These are phyloP conservation scores for Lithodes maja DNA, from an alignment of 2,888 invertebrate genomes.

Conservation along the genomic window DNA sequence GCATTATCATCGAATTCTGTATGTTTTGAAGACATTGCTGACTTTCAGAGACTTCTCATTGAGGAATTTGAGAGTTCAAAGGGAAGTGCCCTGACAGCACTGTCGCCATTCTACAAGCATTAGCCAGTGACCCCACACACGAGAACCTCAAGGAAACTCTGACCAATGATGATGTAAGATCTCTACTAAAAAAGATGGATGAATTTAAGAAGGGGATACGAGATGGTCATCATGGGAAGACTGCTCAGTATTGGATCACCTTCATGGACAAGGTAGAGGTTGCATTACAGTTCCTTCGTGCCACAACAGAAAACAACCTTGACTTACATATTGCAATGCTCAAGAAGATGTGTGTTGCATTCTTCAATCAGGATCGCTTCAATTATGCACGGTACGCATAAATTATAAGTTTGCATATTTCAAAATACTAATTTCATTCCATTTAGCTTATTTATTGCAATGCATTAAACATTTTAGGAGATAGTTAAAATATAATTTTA, in stretches of 20 bases:
- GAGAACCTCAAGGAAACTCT: conserved; percentile 10
- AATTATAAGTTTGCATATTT: no score
- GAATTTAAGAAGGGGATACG: not conserved
- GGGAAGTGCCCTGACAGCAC: conserved; percentile 9
- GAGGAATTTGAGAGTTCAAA: not conserved
- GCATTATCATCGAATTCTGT: conserved; percentile 17
- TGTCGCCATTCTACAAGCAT: conserved; percentile 14
- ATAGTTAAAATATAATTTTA: no score
- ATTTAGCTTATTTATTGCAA: no score
- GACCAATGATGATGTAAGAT: not conserved
- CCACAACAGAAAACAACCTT: conserved; percentile 12
- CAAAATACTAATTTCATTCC: no score
- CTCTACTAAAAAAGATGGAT: not conserved
- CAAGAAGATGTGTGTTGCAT: not conserved
- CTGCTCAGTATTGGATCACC: not conserved
- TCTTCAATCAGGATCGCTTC: not conserved
- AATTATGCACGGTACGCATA: not conserved
- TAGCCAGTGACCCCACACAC: conserved; percentile 7
- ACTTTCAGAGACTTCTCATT: conserved; percentile 7
- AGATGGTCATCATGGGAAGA: conserved; percentile 9
- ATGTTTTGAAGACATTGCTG: conserved; percentile 22
- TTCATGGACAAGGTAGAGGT: conserved; percentile 28
- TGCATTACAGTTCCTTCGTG: not conserved
- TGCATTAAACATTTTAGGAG: no score
- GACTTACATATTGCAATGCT: not conserved